phyloP scores from a whole-genome alignment of 2,797 vertebrate species.

The Poecilia velifera region DNA sequence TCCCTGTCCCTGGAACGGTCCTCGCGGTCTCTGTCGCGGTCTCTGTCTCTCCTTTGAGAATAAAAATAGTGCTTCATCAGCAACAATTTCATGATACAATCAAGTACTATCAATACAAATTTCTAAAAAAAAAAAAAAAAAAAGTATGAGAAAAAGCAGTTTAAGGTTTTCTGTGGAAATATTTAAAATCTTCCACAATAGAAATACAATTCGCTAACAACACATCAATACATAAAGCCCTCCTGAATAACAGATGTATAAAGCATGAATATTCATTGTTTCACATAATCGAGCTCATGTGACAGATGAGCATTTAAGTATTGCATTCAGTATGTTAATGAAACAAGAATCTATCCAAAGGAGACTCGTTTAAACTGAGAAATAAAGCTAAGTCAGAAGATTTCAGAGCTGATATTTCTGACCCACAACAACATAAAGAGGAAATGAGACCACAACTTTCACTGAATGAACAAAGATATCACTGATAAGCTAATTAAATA shows the following conservation, averaged over 20 bases:
- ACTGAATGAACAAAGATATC: not conserved
- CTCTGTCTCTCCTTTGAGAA: slow-evolving; percentile 83
- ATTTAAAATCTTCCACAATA: not conserved
- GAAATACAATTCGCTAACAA: not conserved
- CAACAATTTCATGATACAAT: not conserved
- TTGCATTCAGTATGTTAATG: not conserved
- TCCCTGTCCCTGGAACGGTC: slow-evolving; percentile 88
- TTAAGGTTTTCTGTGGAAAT: not conserved
- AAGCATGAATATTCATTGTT: not conserved
- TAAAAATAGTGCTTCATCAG: not conserved
- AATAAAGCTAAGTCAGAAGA: not conserved
- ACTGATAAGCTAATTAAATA: not conserved
- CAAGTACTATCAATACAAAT: not conserved
- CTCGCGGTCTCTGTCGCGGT: slow-evolving; percentile 87
- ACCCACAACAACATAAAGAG: not conserved
- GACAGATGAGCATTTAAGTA: not conserved
- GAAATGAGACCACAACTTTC: not conserved
- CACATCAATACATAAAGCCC: not conserved
- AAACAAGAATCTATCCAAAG: not conserved
- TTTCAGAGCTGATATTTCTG: not conserved
- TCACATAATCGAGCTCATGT: not conserved
- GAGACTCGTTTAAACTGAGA: not conserved
- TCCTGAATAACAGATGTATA: not conserved
- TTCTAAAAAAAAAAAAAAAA: not conserved
- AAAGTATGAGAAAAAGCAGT: not conserved